Percentiles rank a stretch among this genome's conserved stretches.
Conservation (phyloP, 2,888 invertebrate species). For the Brachyptera risi region DNA sequence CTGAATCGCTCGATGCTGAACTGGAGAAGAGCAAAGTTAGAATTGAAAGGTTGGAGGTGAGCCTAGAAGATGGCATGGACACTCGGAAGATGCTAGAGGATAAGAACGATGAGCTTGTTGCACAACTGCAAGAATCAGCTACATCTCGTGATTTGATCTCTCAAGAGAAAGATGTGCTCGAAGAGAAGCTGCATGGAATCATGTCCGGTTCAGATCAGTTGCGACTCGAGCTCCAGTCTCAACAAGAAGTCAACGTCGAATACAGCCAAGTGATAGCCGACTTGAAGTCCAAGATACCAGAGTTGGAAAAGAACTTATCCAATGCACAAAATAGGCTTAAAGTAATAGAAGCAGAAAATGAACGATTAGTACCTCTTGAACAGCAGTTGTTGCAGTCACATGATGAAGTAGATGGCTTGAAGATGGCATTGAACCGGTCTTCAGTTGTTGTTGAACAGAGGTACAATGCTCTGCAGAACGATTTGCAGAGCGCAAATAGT, state of each 20-base stretch:
- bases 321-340: neutral
- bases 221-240: neutral
- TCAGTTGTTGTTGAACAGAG: neutral
- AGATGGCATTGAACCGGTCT: neutral
- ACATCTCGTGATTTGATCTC: neutral
- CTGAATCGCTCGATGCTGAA: constrained; percentile 67
- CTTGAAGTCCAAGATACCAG: neutral
- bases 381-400: neutral
- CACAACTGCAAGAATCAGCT: constrained; percentile 4
- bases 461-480: neutral
- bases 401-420: neutral
- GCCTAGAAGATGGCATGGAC: constrained; percentile 58
- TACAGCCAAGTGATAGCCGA: neutral
- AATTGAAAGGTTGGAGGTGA: constrained; percentile 62
- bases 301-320: neutral
- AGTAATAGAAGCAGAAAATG: neutral
- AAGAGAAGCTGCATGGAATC: neutral
- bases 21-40: constrained; percentile 59
- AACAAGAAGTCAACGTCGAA: neutral
- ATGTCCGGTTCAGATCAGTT: neutral
- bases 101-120: constrained; percentile 52
- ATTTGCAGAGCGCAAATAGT: neutral
- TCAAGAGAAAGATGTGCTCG: neutral
- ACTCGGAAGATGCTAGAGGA: constrained; percentile 56
- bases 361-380: neutral